Percentiles rank a stretch among this genome's conserved stretches.
These are phyloP conservation scores for Tipula vernalis DNA, from an alignment of 2,888 invertebrate species.

Conservation along the genomic window DNA sequence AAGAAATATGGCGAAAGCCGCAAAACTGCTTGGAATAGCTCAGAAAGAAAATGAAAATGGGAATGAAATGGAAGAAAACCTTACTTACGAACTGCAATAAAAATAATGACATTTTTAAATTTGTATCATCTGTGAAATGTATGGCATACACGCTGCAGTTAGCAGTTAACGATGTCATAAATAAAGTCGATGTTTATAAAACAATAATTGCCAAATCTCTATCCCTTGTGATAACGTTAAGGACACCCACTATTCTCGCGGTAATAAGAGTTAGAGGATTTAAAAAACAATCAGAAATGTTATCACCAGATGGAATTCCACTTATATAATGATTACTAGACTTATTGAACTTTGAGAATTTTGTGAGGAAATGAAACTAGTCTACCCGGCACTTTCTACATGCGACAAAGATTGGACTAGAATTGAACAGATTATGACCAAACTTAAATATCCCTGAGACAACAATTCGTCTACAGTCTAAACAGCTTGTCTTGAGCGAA, in stretches of 20 bases:
- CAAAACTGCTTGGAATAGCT: not conserved
- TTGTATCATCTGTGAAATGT: not conserved
- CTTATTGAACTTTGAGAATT: not conserved
- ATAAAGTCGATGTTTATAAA: not conserved
- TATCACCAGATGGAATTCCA: constrained; percentile 6
- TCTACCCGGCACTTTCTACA: not conserved
- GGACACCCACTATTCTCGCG: constrained; percentile 7
- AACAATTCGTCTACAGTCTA: not conserved
- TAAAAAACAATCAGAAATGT: not conserved
- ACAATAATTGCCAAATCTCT: constrained; percentile 6
- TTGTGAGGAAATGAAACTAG: not conserved
- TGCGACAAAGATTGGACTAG: not conserved
- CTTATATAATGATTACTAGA: not conserved
- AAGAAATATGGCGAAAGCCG: not conserved
- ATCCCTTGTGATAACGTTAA: not conserved
- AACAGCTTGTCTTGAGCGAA: not conserved
- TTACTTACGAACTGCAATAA: not conserved
- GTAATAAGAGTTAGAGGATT: not conserved
- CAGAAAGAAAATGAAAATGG: not conserved
- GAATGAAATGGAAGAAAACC: not conserved
- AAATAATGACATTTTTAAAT: not conserved
- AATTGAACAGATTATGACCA: not conserved
- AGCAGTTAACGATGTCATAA: not conserved
- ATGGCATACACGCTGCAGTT: not conserved
- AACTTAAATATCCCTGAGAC: not conserved